Evolutionary conservation across 2,888 invertebrate species (phyloP), one percentile per base, ranked within the genome.

Genomic region (Liodrosophila aerea): DNA sequence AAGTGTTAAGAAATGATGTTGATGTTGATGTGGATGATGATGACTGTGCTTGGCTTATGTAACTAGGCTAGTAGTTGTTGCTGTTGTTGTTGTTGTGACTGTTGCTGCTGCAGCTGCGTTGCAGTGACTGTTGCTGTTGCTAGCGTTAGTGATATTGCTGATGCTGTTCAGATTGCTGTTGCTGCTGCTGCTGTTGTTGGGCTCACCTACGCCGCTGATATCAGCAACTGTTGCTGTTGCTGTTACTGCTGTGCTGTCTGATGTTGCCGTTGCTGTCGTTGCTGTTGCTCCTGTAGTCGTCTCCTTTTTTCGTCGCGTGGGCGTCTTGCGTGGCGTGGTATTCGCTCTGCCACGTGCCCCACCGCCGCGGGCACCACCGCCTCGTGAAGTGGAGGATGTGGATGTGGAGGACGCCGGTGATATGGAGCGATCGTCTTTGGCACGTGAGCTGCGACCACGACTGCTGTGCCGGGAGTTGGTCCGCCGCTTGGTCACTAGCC

Each of bases 371-470:
- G 73, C 76, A 2, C 76, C 76, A 5, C n/a, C n/a, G n/a, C n/a
- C n/a, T n/a, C 76, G 68, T 3, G 87, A 85, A 22, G 88, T 85
- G n/a, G 87, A 87, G 1, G 87, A 87, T 33, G 88, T 86, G 52
- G 87, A 85, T 47, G 86, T 83, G 53, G 88, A 87, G 56, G 88
- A 88, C 46, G 89, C 88, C 34, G 89, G 88, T 56, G 88, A 88
- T 54, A 82, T 84, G 66, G 88, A 86, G 37, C 88, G 88, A 64
- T 88, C 88, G 40, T 89, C 88, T 76, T 88, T 87, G 57, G 73
- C 76, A 13, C 87, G 86, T 43, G 87, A 70, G 76, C 81, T 87
- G 54, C 89, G 87, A 39, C 87, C 89, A 22, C 87, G 88, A 56
- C 76, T 85, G 68, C 80, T 87, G 30, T 87, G 87, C 9, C 88